These are phyloP conservation scores for Diarsia dahlii DNA, from an alignment of 2,888 invertebrate species.

Conservation along the genomic window DNA sequence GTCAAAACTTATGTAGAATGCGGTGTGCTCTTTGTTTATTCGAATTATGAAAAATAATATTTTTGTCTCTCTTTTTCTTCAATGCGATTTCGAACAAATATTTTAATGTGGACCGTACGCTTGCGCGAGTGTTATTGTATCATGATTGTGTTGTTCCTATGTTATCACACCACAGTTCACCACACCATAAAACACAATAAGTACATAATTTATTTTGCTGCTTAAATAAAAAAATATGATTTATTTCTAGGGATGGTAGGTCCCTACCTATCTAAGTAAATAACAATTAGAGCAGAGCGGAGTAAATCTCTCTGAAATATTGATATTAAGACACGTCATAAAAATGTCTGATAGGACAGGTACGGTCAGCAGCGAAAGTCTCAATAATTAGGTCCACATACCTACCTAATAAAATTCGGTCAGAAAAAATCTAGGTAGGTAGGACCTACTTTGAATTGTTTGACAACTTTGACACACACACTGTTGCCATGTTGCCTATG, in stretches of 20 bases:
- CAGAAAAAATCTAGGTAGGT: neutral
- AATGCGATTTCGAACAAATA: constrained; percentile 74
- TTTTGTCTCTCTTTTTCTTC: constrained; percentile 76
- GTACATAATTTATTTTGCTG: neutral
- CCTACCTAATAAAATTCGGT: neutral
- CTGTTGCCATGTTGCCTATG: neutral
- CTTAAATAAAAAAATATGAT: neutral
- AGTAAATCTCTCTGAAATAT: neutral
- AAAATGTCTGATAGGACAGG: neutral
- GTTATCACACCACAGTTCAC: neutral
- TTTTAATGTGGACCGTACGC: constrained; percentile 41
- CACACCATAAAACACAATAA: neutral
- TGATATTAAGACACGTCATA: neutral
- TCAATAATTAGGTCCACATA: neutral
- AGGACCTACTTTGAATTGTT: neutral
- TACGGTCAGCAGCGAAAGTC: neutral
- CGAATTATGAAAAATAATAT: constrained; percentile 71
- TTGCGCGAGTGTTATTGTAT: constrained; percentile 45
- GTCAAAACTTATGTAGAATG: constrained; percentile 39
- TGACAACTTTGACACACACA: neutral
- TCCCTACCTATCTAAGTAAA: too few relatives aligned
- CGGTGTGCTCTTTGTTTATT: constrained; percentile 71
- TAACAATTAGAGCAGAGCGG: neutral
- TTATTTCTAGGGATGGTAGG: neutral
- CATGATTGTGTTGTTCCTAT: constrained; percentile 36